These are phyloP conservation scores for Plebejus melissa DNA, from an alignment of 2,888 invertebrate genomes.

Conservation along the genomic window DNA sequence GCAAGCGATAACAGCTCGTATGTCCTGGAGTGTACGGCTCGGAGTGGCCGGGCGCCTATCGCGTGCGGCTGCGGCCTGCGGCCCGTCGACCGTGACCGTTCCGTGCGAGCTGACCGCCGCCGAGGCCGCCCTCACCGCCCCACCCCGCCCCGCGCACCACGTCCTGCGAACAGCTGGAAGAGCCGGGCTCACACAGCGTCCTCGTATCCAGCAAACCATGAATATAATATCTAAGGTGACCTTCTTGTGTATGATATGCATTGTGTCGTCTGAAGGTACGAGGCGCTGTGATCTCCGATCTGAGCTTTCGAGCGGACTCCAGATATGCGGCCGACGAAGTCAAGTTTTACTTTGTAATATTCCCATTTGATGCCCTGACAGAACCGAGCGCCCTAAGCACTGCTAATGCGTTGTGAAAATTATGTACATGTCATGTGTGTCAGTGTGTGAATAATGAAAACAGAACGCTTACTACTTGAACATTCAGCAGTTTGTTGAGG, in stretches of 20 bases:
- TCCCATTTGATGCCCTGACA: neutral
- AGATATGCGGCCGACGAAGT: neutral
- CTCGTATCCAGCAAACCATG: neutral
- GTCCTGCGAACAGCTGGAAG: neutral
- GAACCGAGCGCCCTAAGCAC: neutral
- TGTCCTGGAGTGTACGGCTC: neutral
- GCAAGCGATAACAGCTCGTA: neutral
- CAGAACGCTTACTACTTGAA: too few species aligned
- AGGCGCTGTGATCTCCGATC: too few species aligned
- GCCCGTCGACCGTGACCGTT: constrained; percentile 35
- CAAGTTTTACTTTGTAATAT: neutral
- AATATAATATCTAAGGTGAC: too few species aligned
- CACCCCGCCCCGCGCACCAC: neutral
- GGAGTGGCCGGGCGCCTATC: neutral
- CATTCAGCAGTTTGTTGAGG: too few species aligned
- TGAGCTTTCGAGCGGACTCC: neutral
- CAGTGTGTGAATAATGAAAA: too few species aligned
- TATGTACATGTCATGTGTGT: too few species aligned
- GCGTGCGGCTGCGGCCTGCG: neutral
- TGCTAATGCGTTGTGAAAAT: neutral
- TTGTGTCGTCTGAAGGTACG: too few species aligned
- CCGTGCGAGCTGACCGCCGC: constrained; percentile 28
- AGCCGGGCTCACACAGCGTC: neutral
- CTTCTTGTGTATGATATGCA: too few species aligned
- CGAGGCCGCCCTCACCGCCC: neutral